phyloP scores from a whole-genome alignment of 2,888 invertebrate species.

The Drosophila demipolita region DNA sequence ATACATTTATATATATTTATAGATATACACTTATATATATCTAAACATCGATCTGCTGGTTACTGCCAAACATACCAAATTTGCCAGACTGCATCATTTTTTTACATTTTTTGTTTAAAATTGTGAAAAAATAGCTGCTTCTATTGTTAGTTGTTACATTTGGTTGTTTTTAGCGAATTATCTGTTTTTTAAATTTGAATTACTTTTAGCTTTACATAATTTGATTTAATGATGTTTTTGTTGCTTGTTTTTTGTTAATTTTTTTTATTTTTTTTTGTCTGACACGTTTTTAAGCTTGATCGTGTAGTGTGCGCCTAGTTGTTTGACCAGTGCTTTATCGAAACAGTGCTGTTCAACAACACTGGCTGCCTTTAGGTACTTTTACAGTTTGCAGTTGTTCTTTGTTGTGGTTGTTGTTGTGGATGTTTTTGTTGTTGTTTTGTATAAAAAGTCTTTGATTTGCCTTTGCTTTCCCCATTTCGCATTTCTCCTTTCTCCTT shows the following conservation, averaged over 20 bases:
- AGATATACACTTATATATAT: conserved; percentile 30
- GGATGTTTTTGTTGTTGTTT: conserved; percentile 46
- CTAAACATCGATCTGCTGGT: conserved; percentile 33
- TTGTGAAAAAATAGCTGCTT: conserved; percentile 79
- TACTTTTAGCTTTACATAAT: conserved; percentile 66
- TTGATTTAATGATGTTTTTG: conserved; percentile 71
- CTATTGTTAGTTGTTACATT: conserved; percentile 67
- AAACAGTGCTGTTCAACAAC: conserved; percentile 19
- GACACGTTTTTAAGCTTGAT: conserved; percentile 21
- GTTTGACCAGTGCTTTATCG: conserved; percentile 33
- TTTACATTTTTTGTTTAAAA: conserved; percentile 56
- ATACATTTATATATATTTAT: conserved; percentile 38
- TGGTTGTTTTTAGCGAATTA: conserved; percentile 45
- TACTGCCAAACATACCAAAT: conserved; percentile 37
- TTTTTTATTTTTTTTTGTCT: conserved; percentile 21
- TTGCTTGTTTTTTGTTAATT: conserved; percentile 21
- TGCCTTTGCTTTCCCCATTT: conserved; percentile 51
- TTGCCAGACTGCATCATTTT: conserved; percentile 10
- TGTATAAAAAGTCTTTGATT: conserved; percentile 79
- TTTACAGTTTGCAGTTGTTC: conserved; percentile 46
- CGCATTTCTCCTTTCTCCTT: background rate
- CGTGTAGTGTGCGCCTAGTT: conserved; percentile 57
- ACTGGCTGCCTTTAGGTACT: conserved; percentile 52
- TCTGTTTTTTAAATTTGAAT: conserved; percentile 61
- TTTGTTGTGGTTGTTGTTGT: conserved; percentile 26